phyloP scores from a whole-genome alignment of 2,113 vertebrate genomes.

The Epinephelus lanceolatus region DNA sequence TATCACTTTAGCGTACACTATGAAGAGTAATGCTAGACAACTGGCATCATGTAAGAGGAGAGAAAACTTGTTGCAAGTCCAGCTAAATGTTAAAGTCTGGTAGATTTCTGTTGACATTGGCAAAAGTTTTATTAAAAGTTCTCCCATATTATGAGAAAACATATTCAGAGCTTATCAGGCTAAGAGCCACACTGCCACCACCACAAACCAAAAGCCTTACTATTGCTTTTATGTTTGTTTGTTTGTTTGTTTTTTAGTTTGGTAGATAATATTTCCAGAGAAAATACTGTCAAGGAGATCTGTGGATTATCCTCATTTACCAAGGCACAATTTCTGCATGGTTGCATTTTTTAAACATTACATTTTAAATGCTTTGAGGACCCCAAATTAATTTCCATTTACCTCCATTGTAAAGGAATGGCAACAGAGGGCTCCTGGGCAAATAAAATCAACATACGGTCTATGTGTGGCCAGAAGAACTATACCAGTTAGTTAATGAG shows the following conservation, averaged over 20 bases:
- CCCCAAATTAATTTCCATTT: slow-evolving; percentile 6
- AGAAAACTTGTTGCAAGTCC: background rate
- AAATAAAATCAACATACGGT: background rate
- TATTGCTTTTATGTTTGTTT: no score
- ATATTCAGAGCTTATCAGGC: background rate
- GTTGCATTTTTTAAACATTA: slow-evolving; percentile 19
- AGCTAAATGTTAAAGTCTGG: background rate
- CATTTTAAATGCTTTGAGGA: background rate
- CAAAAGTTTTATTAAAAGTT: background rate
- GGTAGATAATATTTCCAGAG: background rate
- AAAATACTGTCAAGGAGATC: background rate
- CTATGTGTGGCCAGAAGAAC: background rate
- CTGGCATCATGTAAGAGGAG: background rate
- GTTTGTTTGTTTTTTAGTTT: background rate
- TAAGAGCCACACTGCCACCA: background rate
- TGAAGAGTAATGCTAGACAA: slow-evolving; percentile 14
- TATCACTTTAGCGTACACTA: slow-evolving; percentile 31
- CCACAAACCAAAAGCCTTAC: background rate
- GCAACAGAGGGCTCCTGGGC: background rate
- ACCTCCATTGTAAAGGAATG: background rate
- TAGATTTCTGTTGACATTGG: background rate
- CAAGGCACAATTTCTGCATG: background rate
- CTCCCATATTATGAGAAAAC: background rate
- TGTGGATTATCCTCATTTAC: background rate
- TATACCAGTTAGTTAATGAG: slow-evolving; percentile 23